These are phyloP conservation scores for Ploceus nigricollis DNA, from an alignment of 2,113 vertebrate genomes.

Conservation along the genomic window DNA sequence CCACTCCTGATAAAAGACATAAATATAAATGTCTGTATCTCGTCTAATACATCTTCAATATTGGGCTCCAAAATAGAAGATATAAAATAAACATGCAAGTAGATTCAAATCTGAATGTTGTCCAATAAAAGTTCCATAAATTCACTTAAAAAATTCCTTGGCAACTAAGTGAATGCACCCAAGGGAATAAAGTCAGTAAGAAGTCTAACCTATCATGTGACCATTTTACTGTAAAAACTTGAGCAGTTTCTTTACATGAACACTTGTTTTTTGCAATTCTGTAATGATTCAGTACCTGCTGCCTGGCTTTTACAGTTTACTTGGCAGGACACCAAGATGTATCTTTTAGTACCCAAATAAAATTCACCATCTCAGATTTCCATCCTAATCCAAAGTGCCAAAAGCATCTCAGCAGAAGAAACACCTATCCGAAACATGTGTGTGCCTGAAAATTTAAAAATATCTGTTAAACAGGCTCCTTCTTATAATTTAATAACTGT, in stretches of 20 bases:
- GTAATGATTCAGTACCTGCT: not conserved
- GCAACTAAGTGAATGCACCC: not conserved
- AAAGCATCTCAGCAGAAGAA: not conserved
- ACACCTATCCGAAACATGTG: not conserved
- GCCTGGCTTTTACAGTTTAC: not conserved
- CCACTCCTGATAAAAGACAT: not conserved
- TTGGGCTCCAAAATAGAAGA: not conserved
- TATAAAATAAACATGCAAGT: constrained; percentile 32
- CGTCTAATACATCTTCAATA: not conserved
- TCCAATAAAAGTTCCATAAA: constrained; percentile 34
- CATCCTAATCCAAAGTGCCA: not conserved
- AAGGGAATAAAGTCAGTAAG: not conserved
- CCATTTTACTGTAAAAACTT: not conserved
- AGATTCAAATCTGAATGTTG: constrained; percentile 6
- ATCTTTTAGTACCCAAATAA: not conserved
- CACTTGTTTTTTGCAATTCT: not conserved
- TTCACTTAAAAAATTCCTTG: constrained; percentile 40
- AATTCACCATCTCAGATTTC: not conserved
- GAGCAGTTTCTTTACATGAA: not conserved
- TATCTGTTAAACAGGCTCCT: not conserved
- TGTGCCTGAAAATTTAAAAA: not conserved
- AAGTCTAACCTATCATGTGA: not conserved
- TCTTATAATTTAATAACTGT: not conserved
- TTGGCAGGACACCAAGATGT: not conserved
- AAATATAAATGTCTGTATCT: not conserved